A percentile compares a stretch with the other conserved stretches of the same genome.
phyloP scores from a whole-genome alignment of 2,888 invertebrate species.

The Acanthococcus lagerstroemiae region DNA sequence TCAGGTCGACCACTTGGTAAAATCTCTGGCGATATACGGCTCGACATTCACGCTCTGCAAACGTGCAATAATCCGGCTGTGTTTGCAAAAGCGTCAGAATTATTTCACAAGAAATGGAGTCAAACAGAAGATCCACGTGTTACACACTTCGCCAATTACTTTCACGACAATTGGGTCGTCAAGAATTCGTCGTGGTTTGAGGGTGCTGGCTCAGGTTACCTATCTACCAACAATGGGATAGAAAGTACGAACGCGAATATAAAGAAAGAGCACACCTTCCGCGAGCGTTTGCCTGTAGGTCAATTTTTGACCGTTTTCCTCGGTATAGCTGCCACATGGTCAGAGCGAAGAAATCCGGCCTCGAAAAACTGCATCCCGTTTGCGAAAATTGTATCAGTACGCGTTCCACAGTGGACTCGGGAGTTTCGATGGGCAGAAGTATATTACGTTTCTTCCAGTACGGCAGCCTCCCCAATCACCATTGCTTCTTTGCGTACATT shows the following conservation, averaged over 20 bases:
- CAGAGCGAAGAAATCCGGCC: background rate
- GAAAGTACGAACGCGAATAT: slow-evolving; percentile 16
- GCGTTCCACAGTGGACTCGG: background rate
- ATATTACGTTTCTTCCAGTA: background rate
- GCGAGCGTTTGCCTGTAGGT: slow-evolving; percentile 12
- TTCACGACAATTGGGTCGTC: background rate
- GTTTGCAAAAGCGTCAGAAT: slow-evolving; percentile 6
- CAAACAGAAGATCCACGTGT: background rate
- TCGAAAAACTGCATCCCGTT: background rate
- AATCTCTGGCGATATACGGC: background rate
- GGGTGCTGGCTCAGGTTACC: background rate
- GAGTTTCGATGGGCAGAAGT: background rate
- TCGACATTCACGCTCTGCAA: slow-evolving; percentile 10
- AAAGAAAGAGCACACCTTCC: slow-evolving; percentile 9
- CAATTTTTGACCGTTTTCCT: background rate
- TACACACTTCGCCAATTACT: slow-evolving; percentile 3
- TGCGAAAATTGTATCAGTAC: background rate
- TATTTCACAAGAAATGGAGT: slow-evolving; percentile 5
- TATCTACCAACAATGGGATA: slow-evolving; percentile 13
- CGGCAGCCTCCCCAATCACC: background rate
- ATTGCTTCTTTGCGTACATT: background rate
- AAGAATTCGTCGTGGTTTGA: background rate
- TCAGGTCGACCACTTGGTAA: background rate
- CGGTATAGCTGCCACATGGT: background rate
- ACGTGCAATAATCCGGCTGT: background rate